phyloP scores from a whole-genome alignment of 1,140 invertebrate species.

The Cardiocondyla obscurior region DNA sequence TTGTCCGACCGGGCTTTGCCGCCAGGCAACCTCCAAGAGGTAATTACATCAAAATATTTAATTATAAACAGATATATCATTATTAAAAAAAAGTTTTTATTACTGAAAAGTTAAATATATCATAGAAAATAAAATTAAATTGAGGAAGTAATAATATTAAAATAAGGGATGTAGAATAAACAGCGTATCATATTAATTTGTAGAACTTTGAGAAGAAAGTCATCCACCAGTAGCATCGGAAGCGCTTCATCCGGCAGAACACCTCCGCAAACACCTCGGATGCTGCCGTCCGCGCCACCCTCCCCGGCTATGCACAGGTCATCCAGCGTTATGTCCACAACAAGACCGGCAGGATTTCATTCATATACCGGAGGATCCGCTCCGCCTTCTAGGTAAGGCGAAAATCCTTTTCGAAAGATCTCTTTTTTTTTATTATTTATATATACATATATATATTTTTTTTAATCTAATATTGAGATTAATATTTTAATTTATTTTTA shows the following conservation, averaged over 20 bases:
- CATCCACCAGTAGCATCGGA: slow-evolving; percentile 83
- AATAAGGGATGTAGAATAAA: neutral
- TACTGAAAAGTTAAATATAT: neutral
- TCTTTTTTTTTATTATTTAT: too few relatives aligned
- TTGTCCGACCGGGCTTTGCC: slow-evolving; percentile 91
- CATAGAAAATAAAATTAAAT: neutral
- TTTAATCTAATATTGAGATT: too few relatives aligned
- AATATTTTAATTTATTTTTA: too few relatives aligned
- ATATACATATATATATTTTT: too few relatives aligned
- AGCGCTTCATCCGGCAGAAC: slow-evolving; percentile 84
- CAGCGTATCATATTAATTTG: neutral
- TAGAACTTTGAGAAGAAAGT: slow-evolving; percentile 83
- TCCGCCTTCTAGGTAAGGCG: slow-evolving; percentile 75
- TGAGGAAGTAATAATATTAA: too few relatives aligned
- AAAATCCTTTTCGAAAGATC: neutral
- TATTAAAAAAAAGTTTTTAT: neutral
- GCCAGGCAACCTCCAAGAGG: slow-evolving; percentile 84
- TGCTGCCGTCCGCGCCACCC: slow-evolving; percentile 82
- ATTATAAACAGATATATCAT: neutral
- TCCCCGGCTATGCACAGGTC: slow-evolving; percentile 82
- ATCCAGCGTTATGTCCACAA: slow-evolving; percentile 84
- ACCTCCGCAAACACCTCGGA: slow-evolving; percentile 84
- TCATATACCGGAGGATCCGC: slow-evolving; percentile 87
- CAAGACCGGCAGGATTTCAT: slow-evolving; percentile 88
- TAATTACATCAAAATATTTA: slow-evolving; percentile 56